Evolutionary conservation across 2,888 invertebrate species (phyloP), one percentile per base, ranked within the genome.

Genomic region (Apotomis betuletana): DNA sequence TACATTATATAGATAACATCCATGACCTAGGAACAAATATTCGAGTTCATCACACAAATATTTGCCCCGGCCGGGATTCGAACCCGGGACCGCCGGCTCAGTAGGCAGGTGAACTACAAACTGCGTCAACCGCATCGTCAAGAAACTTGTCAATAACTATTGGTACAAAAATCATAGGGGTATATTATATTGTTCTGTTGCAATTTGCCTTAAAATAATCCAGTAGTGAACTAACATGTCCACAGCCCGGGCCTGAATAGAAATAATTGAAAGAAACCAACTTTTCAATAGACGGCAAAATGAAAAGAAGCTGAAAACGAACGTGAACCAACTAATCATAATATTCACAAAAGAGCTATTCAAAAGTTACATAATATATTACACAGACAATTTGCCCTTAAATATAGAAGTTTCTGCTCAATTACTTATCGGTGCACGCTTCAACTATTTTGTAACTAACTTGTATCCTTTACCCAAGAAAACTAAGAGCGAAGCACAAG

Each of bases 391-490:
- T 15, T 63, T 12, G 13, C 9, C 15, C 36, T 54, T 54, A n/a
- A 46, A 4, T 60, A 15, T 49, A 58, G 15, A 65, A 57, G 8
- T 51, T 58, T 51, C 27, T 10, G 57, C 13, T 57, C 41, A 27
- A 65, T 49, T 57, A 36, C 49, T 46, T 36, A 10, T 49, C 10
- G n/a, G 15, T 44, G 6, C 49, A 67, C 61, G 55, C 46, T 13
- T 61, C 10, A 61, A 61, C 54, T 49, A 68, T 54, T 54, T 67
- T 60, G 5, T 44, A 61, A 59, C 67, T 67, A 60, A 60, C 67
- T 67, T 51, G 15, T 69, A 58, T 57, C 49, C 62, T 58, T 27
- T 51, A 69, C 38, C 15, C 41, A 63, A 63, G 69, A 38, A 46
- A 69, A 55, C 60, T 68, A 54, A 36, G 51, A 67, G 46, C 3